A percentile compares a stretch with the other conserved stretches of the same genome.
Evolutionary conservation across 1,140 invertebrate species (phyloP).

Genomic region (Macrosteles quadrilineatus): DNA sequence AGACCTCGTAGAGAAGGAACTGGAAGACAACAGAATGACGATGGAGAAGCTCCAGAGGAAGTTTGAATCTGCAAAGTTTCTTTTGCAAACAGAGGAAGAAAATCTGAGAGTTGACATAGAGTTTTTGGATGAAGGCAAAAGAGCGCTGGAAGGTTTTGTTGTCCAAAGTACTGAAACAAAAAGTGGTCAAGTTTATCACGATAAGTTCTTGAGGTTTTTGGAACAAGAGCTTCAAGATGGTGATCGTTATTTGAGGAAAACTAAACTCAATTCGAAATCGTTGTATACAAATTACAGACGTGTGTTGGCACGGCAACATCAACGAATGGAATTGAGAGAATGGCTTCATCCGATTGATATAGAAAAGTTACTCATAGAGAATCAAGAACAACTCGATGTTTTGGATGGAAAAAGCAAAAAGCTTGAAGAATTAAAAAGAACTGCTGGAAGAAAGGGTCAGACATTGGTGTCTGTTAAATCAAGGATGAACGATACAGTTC

Average conservation of each 20-base stretch:
- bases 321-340: constrained; percentile 5
- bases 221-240: not conserved
- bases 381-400: not conserved
- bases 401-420: not conserved
- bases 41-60: too few relatives aligned
- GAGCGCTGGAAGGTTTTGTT: not conserved
- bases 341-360: constrained; percentile 16
- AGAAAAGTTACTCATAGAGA: constrained; percentile 10
- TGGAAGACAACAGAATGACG: too few relatives aligned
- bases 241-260: constrained; percentile 22
- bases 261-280: constrained; percentile 8
- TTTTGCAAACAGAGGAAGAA: not conserved
- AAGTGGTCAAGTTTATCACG: too few relatives aligned
- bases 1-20: too few relatives aligned
- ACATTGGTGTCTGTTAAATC: not conserved
- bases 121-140: not conserved
- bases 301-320: not conserved
- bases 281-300: not conserved
- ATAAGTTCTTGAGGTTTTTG: not conserved
- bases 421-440: not conserved
- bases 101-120: not conserved
- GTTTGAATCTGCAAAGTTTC: too few relatives aligned
- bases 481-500: not conserved
- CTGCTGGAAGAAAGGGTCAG: not conserved
- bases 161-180: too few relatives aligned